A percentile compares a stretch with the other conserved stretches of the same genome.
Conservation (phyloP, 2,113 vertebrate genomes). For the Micronisus gabar region DNA sequence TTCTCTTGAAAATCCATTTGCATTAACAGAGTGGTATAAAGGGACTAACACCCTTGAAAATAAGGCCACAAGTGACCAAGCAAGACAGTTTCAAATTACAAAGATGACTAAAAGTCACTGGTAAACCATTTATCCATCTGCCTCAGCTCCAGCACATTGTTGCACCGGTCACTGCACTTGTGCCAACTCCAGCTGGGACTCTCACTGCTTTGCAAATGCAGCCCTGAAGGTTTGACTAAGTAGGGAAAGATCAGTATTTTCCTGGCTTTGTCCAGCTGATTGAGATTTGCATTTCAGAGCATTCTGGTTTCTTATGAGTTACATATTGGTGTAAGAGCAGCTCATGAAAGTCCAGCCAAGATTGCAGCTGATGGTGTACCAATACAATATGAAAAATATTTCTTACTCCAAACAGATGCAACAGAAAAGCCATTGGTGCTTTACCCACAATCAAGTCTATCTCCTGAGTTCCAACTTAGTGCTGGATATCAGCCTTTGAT, state of each 20-base stretch:
- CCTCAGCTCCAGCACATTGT: neutral
- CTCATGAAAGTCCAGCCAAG: neutral
- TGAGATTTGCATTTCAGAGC: no score
- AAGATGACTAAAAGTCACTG: neutral
- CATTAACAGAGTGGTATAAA: neutral
- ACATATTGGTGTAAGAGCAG: neutral
- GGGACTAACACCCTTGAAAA: neutral
- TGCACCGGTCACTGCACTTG: no score
- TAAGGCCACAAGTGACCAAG: neutral
- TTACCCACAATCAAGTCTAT: rapidly evolving
- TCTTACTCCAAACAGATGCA: neutral
- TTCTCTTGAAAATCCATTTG: neutral
- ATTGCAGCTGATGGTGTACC: neutral
- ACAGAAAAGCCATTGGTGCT: neutral
- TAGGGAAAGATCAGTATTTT: rapidly evolving
- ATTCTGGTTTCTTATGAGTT: neutral
- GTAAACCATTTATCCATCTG: neutral
- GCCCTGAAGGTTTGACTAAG: neutral
- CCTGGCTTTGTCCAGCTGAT: neutral
- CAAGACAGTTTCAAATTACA: neutral
- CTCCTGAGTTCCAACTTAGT: neutral
- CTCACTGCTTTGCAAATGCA: neutral
- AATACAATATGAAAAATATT: neutral
- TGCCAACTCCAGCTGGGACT: neutral
- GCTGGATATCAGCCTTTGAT: neutral